A percentile compares a stretch with the other conserved stretches of the same genome.
phyloP scores from a whole-genome alignment of 2,113 vertebrate genomes.

The Larimichthys crocea region DNA sequence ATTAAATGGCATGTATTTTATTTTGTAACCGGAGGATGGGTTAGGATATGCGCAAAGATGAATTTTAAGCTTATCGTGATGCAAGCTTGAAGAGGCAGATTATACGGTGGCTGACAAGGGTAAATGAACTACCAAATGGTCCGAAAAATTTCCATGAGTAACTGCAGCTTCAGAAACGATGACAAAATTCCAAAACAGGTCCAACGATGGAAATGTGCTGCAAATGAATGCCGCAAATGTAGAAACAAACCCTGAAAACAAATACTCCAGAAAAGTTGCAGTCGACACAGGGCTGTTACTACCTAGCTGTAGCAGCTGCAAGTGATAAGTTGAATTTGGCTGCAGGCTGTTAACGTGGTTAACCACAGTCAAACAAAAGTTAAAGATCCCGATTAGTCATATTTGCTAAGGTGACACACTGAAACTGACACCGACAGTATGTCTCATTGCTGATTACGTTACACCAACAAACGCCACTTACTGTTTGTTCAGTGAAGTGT shows the following conservation, averaged over 20 bases:
- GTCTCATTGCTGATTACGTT: background rate
- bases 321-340: background rate
- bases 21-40: conserved; percentile 22
- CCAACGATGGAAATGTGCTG: too few relatives aligned
- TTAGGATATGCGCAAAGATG: background rate
- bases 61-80: background rate
- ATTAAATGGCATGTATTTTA: conserved; percentile 51
- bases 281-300: too few relatives aligned
- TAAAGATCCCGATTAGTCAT: background rate
- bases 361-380: background rate
- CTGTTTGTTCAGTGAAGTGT: conserved; percentile 9
- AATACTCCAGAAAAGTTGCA: too few relatives aligned
- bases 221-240: too few relatives aligned
- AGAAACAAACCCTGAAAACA: too few relatives aligned
- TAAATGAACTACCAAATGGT: too few relatives aligned
- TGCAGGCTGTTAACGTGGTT: conserved; percentile 9
- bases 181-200: too few relatives aligned
- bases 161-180: too few relatives aligned
- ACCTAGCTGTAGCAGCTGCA: background rate
- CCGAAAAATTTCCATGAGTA: too few relatives aligned
- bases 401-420: conserved; percentile 4
- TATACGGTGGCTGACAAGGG: background rate
- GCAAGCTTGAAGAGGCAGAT: background rate
- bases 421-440: background rate
- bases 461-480: background rate